Percentiles rank a stretch among this genome's conserved stretches.
These are phyloP conservation scores for Dicranocentrus wangi DNA, from an alignment of 2,888 invertebrate genomes.

Conservation along the genomic window DNA sequence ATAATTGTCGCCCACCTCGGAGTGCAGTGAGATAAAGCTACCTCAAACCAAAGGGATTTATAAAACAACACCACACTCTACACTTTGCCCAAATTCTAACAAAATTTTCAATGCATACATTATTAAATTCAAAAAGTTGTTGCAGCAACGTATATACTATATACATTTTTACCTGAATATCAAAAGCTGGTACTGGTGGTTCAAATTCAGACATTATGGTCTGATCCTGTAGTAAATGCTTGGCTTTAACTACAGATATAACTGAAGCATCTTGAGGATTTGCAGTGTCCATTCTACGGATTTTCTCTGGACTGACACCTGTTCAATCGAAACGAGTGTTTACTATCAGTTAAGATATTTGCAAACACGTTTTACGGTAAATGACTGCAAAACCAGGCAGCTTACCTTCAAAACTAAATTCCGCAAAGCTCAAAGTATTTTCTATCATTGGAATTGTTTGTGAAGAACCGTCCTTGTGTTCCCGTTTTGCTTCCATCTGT, in stretches of 20 bases:
- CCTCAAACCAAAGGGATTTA: too few species aligned
- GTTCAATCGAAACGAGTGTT: background rate
- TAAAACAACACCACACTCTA: too few species aligned
- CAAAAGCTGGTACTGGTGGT: too few species aligned
- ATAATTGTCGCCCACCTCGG: too few species aligned
- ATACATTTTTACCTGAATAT: too few species aligned
- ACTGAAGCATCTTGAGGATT: slow-evolving; percentile 42
- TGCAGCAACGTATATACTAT: slow-evolving; percentile 49
- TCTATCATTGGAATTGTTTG: slow-evolving; percentile 22
- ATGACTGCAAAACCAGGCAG: background rate
- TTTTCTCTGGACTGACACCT: slow-evolving; percentile 58
- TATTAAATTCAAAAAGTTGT: slow-evolving; percentile 38
- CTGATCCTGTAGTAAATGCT: too few species aligned
- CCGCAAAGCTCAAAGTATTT: background rate
- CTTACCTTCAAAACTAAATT: slow-evolving; percentile 41
- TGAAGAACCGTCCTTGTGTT: background rate
- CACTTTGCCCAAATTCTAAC: too few species aligned
- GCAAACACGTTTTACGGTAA: background rate
- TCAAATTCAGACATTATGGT: background rate
- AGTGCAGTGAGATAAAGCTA: too few species aligned
- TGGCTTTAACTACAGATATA: slow-evolving; percentile 18
- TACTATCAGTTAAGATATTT: background rate
- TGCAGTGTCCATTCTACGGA: slow-evolving; percentile 42
- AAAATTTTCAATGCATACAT: too few species aligned
- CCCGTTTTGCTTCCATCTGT: background rate